Conservation (phyloP, 2,797 vertebrate genomes). For the Notoglanidium macrostoma region DNA sequence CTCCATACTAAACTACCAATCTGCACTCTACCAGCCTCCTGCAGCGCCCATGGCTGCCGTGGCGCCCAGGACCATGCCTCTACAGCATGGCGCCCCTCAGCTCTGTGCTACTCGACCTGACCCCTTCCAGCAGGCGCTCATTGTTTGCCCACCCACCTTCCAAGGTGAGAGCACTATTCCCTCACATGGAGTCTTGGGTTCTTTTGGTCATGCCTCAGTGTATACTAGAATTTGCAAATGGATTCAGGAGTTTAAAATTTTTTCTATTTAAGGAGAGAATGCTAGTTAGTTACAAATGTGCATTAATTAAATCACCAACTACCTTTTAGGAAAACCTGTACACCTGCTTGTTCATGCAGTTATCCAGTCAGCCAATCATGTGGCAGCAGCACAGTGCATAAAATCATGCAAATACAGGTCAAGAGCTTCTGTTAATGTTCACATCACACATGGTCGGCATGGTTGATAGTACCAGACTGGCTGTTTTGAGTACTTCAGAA, state of each 20-base stretch:
- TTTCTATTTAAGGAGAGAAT: not conserved
- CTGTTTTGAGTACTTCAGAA: not conserved
- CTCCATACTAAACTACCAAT: slow-evolving; percentile 98
- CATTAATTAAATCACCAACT: not conserved
- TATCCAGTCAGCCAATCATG: not conserved
- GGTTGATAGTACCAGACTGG: not conserved
- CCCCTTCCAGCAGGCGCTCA: slow-evolving; percentile 99
- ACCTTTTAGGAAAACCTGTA: not conserved
- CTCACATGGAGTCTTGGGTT: not conserved
- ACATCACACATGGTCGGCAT: not conserved
- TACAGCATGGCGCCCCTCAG: slow-evolving; percentile 91
- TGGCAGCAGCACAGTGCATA: too few species aligned
- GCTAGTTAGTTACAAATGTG: not conserved
- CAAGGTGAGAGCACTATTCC: slow-evolving; percentile 82
- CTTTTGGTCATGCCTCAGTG: not conserved
- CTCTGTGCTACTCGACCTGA: slow-evolving; percentile 92
- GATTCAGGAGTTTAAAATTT: not conserved
- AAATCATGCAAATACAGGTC: too few species aligned
- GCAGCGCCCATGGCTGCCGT: slow-evolving; percentile 95
- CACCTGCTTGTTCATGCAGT: not conserved
- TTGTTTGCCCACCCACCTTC: slow-evolving; percentile 98
- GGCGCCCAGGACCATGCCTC: slow-evolving; percentile 94
- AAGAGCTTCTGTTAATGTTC: too few species aligned
- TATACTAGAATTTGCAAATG: not conserved
- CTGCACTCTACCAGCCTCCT: slow-evolving; percentile 97